These are phyloP conservation scores for Coenobita brevimanus DNA, from an alignment of 1,140 invertebrate species.

Conservation along the genomic window DNA sequence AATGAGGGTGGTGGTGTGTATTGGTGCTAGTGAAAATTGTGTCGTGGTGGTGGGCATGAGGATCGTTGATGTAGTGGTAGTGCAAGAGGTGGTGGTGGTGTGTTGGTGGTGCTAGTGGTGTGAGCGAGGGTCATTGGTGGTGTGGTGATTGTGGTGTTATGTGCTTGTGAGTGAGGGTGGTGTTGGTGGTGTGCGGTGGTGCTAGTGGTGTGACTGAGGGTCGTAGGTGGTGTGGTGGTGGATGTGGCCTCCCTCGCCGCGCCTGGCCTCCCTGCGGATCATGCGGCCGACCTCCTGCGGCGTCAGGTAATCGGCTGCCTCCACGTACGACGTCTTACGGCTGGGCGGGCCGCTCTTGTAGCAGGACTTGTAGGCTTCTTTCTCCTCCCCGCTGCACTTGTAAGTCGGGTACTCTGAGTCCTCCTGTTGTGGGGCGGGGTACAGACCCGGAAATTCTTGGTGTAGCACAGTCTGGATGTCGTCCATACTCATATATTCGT, in stretches of 20 bases:
- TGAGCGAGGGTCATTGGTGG: too few species aligned
- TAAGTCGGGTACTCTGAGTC: too few species aligned
- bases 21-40: too few species aligned
- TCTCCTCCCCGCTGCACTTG: conserved; percentile 41
- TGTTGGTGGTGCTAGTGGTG: too few species aligned
- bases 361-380: conserved; percentile 51
- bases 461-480: conserved; percentile 66
- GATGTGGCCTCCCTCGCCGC: conserved; percentile 1
- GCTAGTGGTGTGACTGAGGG: neutral
- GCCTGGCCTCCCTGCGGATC: conserved; percentile 58
- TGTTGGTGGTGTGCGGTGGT: conserved; percentile 4
- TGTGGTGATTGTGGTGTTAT: too few species aligned
- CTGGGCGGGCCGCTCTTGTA: conserved; percentile 64
- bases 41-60: too few species aligned
- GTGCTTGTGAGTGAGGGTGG: too few species aligned
- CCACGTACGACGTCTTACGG: conserved; percentile 66
- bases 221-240: conserved; percentile 5
- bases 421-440: neutral
- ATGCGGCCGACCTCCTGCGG: conserved; percentile 68
- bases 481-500: conserved; percentile 69
- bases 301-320: conserved; percentile 67
- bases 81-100: too few species aligned
- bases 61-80: too few species aligned
- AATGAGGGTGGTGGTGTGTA: neutral
- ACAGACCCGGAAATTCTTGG: conserved; percentile 65